Base-by-base conservation (phyloP, 2,797 vertebrate genomes). In the Myiotriccus ornatus region DNA sequence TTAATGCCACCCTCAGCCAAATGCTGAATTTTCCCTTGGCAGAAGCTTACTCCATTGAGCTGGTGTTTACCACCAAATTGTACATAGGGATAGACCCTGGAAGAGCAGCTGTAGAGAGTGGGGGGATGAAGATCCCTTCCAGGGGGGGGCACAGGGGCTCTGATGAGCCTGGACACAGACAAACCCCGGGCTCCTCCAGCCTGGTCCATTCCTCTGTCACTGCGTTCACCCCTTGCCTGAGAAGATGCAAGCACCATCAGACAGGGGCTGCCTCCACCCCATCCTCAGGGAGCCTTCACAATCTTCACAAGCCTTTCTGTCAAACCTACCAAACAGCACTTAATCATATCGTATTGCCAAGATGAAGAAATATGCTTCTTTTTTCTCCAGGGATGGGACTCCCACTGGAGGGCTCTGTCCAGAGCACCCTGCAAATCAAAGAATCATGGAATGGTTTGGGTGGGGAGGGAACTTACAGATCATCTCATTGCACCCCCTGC, bases 331-430 rank as follows among this genome's bases (percentile, higher is more conserved):
- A 9, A 68, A 24, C 27, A 41, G 25, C 11, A 25, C 37, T 30
- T 3, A 6, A 20, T 5, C 9, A 4, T 3, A 50, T 2, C 5
- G 0, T 4, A 6, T 5, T 2, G 37, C 44, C 50, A 46, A 9
- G 22, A 43, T 0, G 22, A 71, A 73, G 56, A 67, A 19, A 84
- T 3, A 46, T 0, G 3, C 32, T 63, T 30, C 10, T 0, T 11
- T 7, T 41, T 23, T 34, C 20, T 28, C 55, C 69, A 60, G 19
- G 44, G 21, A 30, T 34, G 30, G n/a, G 12, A 19, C 17, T 87
- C 25, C 34, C 24, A 4, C 2, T 12, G 30, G 18, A 52, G 37
- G 5, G 5, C 34, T 19, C 35, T 59, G 69, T 44, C 47, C 74
- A 69, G 78, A 70, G 32, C 41, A 22, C n/a, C 30, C 35, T n/a